Conservation (phyloP, 2,888 invertebrate genomes). For the Malachius bipustulatus region DNA sequence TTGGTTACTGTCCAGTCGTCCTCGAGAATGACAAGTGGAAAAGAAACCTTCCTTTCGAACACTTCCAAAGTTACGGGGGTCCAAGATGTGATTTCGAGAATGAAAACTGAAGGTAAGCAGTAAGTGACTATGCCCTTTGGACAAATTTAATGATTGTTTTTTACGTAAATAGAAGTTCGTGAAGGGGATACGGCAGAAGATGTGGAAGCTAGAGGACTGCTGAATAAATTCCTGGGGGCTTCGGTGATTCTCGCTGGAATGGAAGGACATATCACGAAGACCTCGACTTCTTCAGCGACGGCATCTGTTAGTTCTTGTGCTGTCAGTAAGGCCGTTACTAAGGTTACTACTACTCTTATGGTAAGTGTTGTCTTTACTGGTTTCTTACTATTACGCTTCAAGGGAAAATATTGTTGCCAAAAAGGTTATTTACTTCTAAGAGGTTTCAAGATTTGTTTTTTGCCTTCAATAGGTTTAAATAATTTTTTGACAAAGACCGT, state of each 20-base stretch:
- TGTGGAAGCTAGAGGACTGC: constrained; percentile 57
- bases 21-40: constrained; percentile 18
- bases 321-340: constrained; percentile 19
- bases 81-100: constrained; percentile 62
- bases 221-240: constrained; percentile 75
- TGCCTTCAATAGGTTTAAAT: too few relatives aligned
- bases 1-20: constrained; percentile 13
- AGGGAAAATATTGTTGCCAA: too few relatives aligned
- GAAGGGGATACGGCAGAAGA: constrained; percentile 57
- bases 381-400: too few relatives aligned
- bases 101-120: constrained; percentile 51
- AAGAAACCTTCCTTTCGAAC: constrained; percentile 59
- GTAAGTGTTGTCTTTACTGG: constrained; percentile 20
- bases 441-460: too few relatives aligned
- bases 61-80: constrained; percentile 59
- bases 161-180: constrained; percentile 42
- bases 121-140: background rate
- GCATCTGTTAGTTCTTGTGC: constrained; percentile 16
- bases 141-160: background rate
- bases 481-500: too few relatives aligned
- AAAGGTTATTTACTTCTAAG: too few relatives aligned
- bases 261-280: constrained; percentile 39
- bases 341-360: constrained; percentile 24
- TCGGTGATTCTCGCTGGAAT: constrained; percentile 70
- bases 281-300: constrained; percentile 21